These are phyloP conservation scores for Nannoperca australis DNA, from an alignment of 2,797 vertebrate genomes.

Conservation along the genomic window DNA sequence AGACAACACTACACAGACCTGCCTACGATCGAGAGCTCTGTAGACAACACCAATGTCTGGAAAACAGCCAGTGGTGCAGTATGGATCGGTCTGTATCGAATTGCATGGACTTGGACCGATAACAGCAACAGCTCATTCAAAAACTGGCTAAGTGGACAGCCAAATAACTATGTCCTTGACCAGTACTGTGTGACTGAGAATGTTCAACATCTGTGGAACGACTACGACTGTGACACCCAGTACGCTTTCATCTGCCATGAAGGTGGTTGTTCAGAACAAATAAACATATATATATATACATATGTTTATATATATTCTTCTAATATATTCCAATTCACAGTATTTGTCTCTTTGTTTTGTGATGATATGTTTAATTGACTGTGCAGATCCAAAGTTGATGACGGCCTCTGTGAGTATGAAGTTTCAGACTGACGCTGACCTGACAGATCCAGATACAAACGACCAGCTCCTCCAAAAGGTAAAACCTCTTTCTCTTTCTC, in stretches of 20 bases:
- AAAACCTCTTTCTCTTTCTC: background rate
- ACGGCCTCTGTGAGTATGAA: background rate
- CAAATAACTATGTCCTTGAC: accelerated
- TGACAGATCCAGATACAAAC: background rate
- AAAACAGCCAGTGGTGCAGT: background rate
- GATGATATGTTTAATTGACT: no score
- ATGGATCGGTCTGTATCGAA: conserved; percentile 43
- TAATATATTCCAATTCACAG: background rate
- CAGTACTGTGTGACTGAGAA: accelerated
- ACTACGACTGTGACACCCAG: accelerated
- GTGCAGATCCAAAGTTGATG: background rate
- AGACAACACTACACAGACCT: conserved; percentile 30
- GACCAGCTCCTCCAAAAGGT: conserved; percentile 39
- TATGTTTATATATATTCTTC: no score
- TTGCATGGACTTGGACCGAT: conserved; percentile 37
- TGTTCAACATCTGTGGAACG: background rate
- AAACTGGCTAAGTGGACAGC: accelerated
- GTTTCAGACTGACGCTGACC: conserved; percentile 7
- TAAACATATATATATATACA: no score
- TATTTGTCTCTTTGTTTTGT: background rate
- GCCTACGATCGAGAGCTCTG: background rate
- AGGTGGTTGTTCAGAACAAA: conserved; percentile 23
- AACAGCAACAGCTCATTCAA: conserved; percentile 20
- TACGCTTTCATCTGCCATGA: conserved; percentile 9
- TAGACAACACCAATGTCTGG: background rate